Evolutionary conservation across 1,140 invertebrate genomes (phyloP).

Genomic region (Drosophila busckii): DNA sequence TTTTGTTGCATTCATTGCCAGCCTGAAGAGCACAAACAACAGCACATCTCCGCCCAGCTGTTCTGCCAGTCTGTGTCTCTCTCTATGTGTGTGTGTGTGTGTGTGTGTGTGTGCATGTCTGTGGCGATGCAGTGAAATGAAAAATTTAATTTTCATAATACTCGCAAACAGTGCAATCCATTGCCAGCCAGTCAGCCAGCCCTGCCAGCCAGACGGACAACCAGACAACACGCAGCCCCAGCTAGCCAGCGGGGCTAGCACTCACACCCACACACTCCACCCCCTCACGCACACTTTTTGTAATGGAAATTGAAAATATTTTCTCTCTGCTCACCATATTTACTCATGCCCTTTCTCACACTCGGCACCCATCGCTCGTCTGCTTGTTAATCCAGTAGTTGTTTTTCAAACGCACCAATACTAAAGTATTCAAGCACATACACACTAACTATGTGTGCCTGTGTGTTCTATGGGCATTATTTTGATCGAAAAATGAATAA

Average conservation of each 20-base stretch:
- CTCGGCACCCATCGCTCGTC: neutral
- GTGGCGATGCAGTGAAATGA: conserved; percentile 64
- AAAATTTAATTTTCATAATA: conserved; percentile 77
- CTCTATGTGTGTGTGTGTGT: neutral
- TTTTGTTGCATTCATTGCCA: conserved; percentile 51
- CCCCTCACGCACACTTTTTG: conserved; percentile 40
- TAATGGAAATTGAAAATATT: conserved; percentile 76
- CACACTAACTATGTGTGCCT: no score
- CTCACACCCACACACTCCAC: neutral
- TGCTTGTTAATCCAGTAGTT: conserved; percentile 18
- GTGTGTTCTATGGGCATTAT: conserved; percentile 62
- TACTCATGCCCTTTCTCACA: conserved; percentile 15
- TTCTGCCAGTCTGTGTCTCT: neutral
- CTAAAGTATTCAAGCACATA: conserved; percentile 25
- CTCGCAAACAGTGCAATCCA: conserved; percentile 49
- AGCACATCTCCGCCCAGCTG: neutral
- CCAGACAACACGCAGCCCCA: no score
- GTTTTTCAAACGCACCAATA: conserved; percentile 41
- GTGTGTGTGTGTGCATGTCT: conserved; percentile 7
- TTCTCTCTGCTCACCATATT: conserved; percentile 52
- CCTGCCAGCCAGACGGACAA: no score
- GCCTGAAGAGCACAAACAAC: conserved; percentile 1
- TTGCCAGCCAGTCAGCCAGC: conserved; percentile 4
- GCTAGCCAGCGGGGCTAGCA: no score
- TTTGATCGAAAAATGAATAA: conserved; percentile 60